Percentiles rank a stretch among this genome's conserved stretches.
Conservation (phyloP, 2,888 invertebrate genomes). For the Cephus nigrinus region DNA sequence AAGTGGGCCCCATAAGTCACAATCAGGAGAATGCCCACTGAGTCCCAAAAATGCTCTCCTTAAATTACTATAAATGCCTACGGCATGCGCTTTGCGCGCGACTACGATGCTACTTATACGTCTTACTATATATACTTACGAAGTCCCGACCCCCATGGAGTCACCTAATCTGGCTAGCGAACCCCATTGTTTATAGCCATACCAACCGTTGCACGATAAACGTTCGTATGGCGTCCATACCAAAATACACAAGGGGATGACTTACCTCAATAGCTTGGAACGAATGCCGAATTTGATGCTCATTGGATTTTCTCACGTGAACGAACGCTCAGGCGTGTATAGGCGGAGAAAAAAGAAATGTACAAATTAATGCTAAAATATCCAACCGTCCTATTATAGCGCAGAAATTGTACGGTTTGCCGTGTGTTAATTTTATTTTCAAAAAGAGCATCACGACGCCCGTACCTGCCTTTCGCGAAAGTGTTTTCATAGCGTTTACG, state of each 20-base stretch:
- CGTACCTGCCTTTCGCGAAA: not conserved
- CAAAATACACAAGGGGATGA: not conserved
- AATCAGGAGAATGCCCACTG: slow-evolving; percentile 39
- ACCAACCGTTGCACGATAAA: not conserved
- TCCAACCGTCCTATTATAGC: not conserved
- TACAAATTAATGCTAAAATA: not conserved
- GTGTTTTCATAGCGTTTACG: not conserved
- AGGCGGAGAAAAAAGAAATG: not conserved
- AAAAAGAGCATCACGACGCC: not conserved
- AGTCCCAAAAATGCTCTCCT: slow-evolving; percentile 33
- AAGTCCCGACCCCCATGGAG: slow-evolving; percentile 5
- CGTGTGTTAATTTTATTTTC: not conserved
- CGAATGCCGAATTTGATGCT: not conserved
- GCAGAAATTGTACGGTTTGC: not conserved
- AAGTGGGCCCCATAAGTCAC: slow-evolving; percentile 48
- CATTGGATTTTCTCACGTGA: slow-evolving; percentile 12
- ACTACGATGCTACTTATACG: not conserved
- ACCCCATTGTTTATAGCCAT: slow-evolving; percentile 22
- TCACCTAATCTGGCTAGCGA: slow-evolving; percentile 15
- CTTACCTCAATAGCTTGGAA: not conserved
- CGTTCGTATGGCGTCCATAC: not conserved
- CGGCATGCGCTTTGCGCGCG: slow-evolving; percentile 4
- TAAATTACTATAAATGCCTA: slow-evolving; percentile 38
- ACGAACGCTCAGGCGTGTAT: not conserved
- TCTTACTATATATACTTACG: not conserved